These are phyloP conservation scores for Sebastiscus albofasciatus DNA, from an alignment of 2,797 vertebrate species.

Conservation along the genomic window DNA sequence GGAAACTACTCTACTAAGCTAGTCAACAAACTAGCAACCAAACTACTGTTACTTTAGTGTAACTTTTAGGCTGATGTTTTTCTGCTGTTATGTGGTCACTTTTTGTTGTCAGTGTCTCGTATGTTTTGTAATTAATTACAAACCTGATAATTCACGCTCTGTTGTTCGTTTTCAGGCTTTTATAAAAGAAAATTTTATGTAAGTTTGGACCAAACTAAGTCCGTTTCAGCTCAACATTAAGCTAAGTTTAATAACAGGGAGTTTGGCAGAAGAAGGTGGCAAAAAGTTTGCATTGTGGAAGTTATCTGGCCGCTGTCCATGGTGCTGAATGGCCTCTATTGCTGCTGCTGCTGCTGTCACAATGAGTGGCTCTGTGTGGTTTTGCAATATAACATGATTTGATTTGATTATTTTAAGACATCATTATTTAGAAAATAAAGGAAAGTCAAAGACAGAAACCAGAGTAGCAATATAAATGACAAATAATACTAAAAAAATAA, in stretches of 20 bases:
- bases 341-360: not conserved
- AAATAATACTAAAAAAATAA: no score
- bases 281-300: conserved; percentile 7
- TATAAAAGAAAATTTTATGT: no score
- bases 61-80: not conserved
- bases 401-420: no score
- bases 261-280: not conserved
- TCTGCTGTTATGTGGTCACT: not conserved
- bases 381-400: not conserved
- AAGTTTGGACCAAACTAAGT: not conserved
- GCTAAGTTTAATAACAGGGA: rapidly evolving
- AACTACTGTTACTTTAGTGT: not conserved
- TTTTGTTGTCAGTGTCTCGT: not conserved
- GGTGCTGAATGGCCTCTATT: conserved; percentile 70
- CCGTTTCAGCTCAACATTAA: rapidly evolving
- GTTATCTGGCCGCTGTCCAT: conserved; percentile 72
- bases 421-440: no score
- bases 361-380: not conserved
- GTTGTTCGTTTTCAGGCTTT: not conserved
- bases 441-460: no score
- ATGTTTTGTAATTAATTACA: no score
- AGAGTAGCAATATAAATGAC: no score
- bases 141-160: not conserved
- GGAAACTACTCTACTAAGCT: not conserved
- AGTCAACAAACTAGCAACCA: not conserved